A percentile compares a stretch with the other conserved stretches of the same genome.
Evolutionary conservation across 2,797 vertebrate genomes (phyloP).

Genomic region (Eremophila alpestris): DNA sequence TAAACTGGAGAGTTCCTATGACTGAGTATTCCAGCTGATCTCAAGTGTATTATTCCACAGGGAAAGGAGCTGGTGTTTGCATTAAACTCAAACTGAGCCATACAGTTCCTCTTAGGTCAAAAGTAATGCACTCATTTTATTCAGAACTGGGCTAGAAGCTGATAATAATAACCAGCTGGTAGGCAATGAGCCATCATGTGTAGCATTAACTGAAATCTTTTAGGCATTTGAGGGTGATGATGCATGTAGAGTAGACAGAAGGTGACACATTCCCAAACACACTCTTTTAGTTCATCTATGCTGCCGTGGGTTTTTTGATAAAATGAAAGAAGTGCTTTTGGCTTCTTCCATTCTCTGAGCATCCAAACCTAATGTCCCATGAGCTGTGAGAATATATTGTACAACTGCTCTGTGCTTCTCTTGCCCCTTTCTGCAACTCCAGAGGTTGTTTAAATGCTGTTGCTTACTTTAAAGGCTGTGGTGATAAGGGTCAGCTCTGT

Average conservation of each 20-base stretch:
- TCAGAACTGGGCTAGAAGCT: neutral
- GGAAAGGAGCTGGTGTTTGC: neutral
- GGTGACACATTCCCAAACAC: neutral
- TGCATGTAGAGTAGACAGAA: neutral
- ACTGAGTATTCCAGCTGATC: neutral
- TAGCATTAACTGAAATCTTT: conserved; percentile 13
- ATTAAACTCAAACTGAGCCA: neutral
- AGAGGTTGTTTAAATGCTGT: neutral
- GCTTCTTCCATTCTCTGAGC: neutral
- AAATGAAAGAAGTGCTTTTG: neutral
- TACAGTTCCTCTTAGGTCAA: neutral
- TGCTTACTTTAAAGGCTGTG: neutral
- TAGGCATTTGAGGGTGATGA: neutral
- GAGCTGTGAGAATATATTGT: neutral
- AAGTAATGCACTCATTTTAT: neutral
- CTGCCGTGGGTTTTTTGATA: neutral
- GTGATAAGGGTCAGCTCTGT: neutral
- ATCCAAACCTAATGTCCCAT: neutral
- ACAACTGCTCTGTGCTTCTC: neutral
- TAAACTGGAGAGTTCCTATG: neutral
- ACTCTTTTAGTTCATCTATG: neutral
- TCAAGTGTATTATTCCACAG: neutral
- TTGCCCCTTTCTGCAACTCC: neutral
- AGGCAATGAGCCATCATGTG: neutral
- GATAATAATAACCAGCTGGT: neutral